phyloP scores from a whole-genome alignment of 2,113 vertebrate genomes.

The Taurulus bubalis region DNA sequence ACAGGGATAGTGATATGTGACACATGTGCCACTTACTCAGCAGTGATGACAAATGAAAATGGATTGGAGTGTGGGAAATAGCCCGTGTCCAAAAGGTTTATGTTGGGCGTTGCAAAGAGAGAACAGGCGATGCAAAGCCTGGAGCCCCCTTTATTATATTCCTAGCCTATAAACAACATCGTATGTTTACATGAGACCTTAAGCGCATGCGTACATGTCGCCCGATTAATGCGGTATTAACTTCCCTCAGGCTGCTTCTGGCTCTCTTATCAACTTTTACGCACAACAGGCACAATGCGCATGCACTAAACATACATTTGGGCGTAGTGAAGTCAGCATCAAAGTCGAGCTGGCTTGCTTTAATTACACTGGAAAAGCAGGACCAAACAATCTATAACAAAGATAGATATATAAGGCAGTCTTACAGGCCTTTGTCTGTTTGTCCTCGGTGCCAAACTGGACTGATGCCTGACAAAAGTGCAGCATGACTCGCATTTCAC shows the following conservation, averaged over 20 bases:
- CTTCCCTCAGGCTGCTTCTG: neutral
- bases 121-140: slow-evolving; percentile 25
- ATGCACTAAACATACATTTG: neutral
- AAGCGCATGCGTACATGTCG: slow-evolving; percentile 11
- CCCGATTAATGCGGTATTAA: neutral
- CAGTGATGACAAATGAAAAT: slow-evolving; percentile 63
- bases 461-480: slow-evolving; percentile 37
- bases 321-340: neutral
- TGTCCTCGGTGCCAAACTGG: slow-evolving; percentile 39
- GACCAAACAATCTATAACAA: slow-evolving; percentile 85
- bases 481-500: slow-evolving; percentile 44
- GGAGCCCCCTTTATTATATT: slow-evolving; percentile 47
- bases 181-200: slow-evolving; percentile 30
- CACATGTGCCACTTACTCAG: slow-evolving; percentile 59
- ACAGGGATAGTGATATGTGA: slow-evolving; percentile 48
- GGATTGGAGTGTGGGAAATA: slow-evolving; percentile 50
- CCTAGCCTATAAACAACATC: slow-evolving; percentile 42
- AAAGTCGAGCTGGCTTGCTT: neutral
- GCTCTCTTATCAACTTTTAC: neutral
- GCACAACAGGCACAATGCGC: neutral
- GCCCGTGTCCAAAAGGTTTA: slow-evolving; percentile 65
- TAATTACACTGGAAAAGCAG: slow-evolving; percentile 69
- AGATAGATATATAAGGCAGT: neutral
- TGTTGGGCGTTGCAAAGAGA: slow-evolving; percentile 45
- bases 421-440: slow-evolving; percentile 40